phyloP scores from a whole-genome alignment of 2,888 invertebrate genomes.

The Tanytarsus gracilentus region DNA sequence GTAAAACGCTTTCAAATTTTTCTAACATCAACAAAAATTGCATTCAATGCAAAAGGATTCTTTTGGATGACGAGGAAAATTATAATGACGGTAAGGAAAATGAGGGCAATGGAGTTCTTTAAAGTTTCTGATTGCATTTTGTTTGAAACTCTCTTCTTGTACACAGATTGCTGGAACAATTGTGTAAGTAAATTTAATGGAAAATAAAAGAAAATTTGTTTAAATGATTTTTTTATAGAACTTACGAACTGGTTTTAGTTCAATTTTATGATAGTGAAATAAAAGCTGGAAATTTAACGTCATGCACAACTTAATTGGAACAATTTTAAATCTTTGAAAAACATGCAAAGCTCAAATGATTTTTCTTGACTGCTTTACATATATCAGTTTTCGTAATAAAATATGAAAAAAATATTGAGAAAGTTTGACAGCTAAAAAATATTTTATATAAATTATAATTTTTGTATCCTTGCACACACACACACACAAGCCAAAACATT shows the following conservation, averaged over 20 bases:
- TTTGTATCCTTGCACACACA: too few species aligned
- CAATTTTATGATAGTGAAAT: slow-evolving; percentile 5
- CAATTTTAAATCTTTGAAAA: too few species aligned
- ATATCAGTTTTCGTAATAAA: too few species aligned
- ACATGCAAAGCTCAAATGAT: not conserved
- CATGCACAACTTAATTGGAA: not conserved
- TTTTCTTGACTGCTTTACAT: too few species aligned
- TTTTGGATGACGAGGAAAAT: slow-evolving; percentile 1
- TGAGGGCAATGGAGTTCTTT: too few species aligned
- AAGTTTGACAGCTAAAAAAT: too few species aligned
- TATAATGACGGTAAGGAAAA: slow-evolving; percentile 10
- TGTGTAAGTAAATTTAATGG: not conserved
- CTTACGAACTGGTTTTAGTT: not conserved
- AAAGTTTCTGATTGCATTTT: not conserved
- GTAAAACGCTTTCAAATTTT: not conserved
- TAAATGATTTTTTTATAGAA: not conserved
- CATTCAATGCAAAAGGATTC: slow-evolving; percentile 1
- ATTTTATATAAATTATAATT: too few species aligned
- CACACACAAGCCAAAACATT: too few species aligned
- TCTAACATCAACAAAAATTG: not conserved
- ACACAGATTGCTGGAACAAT: not conserved
- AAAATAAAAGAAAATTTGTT: not conserved
- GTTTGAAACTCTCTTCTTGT: not conserved
- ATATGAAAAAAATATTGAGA: too few species aligned
- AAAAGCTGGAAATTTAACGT: not conserved